Evolutionary conservation across 1,140 invertebrate species (phyloP).

Genomic region (Sycobia sp.): DNA sequence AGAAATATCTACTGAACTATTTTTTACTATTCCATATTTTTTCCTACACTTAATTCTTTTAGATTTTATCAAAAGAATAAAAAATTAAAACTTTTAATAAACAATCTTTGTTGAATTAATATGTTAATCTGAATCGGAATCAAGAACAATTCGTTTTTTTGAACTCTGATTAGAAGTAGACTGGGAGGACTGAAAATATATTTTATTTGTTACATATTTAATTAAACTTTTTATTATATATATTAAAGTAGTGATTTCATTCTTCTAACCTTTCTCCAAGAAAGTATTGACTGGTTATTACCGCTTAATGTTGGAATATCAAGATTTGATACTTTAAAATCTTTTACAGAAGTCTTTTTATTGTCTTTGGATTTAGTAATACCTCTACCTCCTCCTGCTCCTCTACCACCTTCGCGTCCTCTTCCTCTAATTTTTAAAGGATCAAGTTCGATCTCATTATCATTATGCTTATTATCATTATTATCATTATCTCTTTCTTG

Average conservation of each 20-base stretch:
- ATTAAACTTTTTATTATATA: neutral
- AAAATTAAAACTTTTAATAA: too few species aligned
- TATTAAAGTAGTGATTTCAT: neutral
- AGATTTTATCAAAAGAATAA: too few species aligned
- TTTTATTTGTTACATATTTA: neutral
- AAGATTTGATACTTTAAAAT: neutral
- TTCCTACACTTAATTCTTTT: too few species aligned
- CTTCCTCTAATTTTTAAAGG: constrained; percentile 31
- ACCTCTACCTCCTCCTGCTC: constrained; percentile 26
- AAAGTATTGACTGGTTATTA: neutral
- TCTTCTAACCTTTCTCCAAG: constrained; percentile 4
- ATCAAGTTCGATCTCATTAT: constrained; percentile 15
- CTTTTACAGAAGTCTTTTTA: neutral
- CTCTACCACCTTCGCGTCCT: constrained; percentile 40
- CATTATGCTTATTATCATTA: neutral
- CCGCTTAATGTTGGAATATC: constrained; percentile 3
- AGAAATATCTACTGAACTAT: too few species aligned
- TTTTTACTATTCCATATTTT: too few species aligned
- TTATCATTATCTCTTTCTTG: neutral
- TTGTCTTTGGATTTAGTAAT: constrained; percentile 1
- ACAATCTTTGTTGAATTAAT: too few species aligned
- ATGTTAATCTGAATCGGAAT: constrained; percentile 15
- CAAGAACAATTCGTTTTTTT: neutral
- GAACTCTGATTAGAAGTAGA: neutral
- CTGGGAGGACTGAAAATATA: neutral